Evolutionary conservation across 2,888 invertebrate genomes (phyloP), one percentile per base, ranked within the genome.

Genomic region (Sinodicranocentrus sp.): DNA sequence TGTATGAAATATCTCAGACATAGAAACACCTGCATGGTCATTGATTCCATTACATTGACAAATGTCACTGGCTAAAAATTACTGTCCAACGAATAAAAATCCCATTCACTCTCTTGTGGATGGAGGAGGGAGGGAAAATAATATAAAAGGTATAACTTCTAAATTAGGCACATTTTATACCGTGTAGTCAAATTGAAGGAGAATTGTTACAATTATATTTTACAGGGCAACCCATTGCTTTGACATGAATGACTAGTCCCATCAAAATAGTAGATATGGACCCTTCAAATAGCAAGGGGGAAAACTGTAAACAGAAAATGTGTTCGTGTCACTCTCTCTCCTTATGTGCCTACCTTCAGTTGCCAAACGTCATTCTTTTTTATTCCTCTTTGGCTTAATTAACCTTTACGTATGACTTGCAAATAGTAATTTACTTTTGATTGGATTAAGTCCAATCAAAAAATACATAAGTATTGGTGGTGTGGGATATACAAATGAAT

Each of bases 11-110:
- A 17, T 23, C 19, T 43, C 33, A 48, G 48, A 17, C 8, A 48
- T 5, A 17, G 48, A 13, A n/a, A n/a, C 33, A 33, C 8, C 28
- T 65, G 65, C 76, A 76, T 67, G 76, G 65, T 21, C 67, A 67
- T 39, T 67, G 65, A 76, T 76, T 65, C 57, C 57, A 77, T 43
- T 63, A 70, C 78, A 78, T 61, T 78, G 78, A 70, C 70, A 78
- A 78, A 78, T 70, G 78, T 78, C 61, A 70, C 68, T 68, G 25
- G 26, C 19, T 17, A 48, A 73, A 75, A 75, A 75, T 33, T 28
- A 15, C 54, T 54, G 52, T 25, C 23, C 33, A 76, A 75, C 65
- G 54, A 65, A 63, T 63, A 75, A 72, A n/a, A n/a, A n/a, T n/a
- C 3, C 61, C 61, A 63, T 63, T 15, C 63, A 63, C 19, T 48